Percentiles rank a stretch among this genome's conserved stretches.
phyloP scores from a whole-genome alignment of 2,888 invertebrate genomes.

The Monochamus alternatus region DNA sequence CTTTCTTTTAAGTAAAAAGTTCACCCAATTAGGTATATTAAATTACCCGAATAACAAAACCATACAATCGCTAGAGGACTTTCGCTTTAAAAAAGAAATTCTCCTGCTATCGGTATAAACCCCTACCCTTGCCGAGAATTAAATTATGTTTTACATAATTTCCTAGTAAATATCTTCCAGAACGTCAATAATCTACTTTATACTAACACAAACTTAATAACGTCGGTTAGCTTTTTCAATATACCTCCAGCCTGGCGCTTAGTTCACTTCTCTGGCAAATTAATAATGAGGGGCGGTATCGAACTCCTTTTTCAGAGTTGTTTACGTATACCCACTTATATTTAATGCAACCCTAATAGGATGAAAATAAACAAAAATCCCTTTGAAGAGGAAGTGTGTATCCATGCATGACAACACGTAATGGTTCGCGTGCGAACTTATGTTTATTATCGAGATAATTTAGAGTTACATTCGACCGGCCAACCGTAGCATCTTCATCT shows the following conservation, averaged over 20 bases:
- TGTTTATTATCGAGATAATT: constrained; percentile 46
- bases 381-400: constrained; percentile 36
- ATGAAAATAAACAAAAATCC: constrained; percentile 29
- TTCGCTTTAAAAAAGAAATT: too few relatives aligned
- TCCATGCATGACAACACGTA: constrained; percentile 46
- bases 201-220: constrained; percentile 14
- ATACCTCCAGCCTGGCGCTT: constrained; percentile 5
- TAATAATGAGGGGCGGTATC: constrained; percentile 7
- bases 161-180: too few relatives aligned
- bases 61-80: too few relatives aligned
- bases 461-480: constrained; percentile 51
- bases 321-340: constrained; percentile 16
- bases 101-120: too few relatives aligned
- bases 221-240: neutral
- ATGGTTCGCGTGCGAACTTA: constrained; percentile 52
- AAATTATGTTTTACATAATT: neutral
- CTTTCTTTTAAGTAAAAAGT: too few relatives aligned
- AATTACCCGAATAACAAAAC: too few relatives aligned
- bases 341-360: constrained; percentile 21
- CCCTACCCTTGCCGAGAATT: neutral
- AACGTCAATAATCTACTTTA: neutral
- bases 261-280: neutral
- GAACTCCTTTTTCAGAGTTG: constrained; percentile 15
- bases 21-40: too few relatives aligned
- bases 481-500: constrained; percentile 52